Evolutionary conservation across 2,888 invertebrate species (phyloP).

Genomic region (Drosophila imparisetae): DNA sequence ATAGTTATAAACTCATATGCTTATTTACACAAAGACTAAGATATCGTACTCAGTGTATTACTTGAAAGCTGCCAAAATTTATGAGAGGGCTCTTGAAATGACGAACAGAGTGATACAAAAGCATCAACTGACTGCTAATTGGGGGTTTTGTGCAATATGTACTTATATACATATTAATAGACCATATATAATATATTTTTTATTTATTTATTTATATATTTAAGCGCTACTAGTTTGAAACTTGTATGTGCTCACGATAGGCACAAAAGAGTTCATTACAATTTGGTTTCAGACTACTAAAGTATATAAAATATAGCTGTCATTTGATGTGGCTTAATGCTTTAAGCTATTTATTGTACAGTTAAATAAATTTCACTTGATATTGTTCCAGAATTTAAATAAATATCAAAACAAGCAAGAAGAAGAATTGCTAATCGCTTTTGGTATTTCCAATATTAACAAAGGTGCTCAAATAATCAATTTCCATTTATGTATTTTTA

Average conservation of each 20-base stretch:
- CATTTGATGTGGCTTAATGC: background rate
- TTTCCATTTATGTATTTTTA: background rate
- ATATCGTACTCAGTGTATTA: background rate
- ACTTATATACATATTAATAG: background rate
- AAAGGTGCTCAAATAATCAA: background rate
- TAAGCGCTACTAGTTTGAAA: background rate
- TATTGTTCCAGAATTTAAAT: background rate
- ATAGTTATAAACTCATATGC: background rate
- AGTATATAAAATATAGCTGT: fast-evolving
- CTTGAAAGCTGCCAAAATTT: background rate
- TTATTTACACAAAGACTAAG: constrained; percentile 27
- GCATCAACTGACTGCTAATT: background rate
- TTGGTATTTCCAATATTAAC: background rate
- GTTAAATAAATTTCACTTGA: background rate
- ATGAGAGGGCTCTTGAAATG: background rate
- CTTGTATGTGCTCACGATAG: background rate
- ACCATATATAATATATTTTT: background rate
- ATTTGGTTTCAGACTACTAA: background rate
- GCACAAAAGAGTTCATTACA: background rate
- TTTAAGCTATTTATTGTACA: background rate
- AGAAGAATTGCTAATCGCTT: background rate
- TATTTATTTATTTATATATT: background rate
- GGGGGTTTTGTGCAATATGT: background rate
- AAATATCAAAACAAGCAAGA: background rate
- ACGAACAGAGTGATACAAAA: background rate